phyloP scores from a whole-genome alignment of 2,797 vertebrate species.

The Anguilla marmorata region DNA sequence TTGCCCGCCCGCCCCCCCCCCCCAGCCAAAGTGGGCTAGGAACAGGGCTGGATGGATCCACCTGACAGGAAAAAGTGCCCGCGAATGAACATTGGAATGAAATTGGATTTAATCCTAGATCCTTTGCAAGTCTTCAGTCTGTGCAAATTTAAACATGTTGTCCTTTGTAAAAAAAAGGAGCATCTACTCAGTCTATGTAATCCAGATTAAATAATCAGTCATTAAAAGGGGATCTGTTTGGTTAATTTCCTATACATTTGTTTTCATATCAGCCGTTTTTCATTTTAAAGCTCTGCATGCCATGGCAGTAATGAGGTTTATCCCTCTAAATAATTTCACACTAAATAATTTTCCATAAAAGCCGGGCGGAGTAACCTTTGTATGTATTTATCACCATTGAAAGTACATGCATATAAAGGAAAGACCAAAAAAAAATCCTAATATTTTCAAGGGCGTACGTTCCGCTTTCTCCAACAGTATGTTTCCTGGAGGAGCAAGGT shows the following conservation, averaged over 20 bases:
- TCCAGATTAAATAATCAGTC: slow-evolving; percentile 56
- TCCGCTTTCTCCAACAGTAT: neutral
- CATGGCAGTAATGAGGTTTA: neutral
- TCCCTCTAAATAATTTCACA: neutral
- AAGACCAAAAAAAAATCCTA: neutral
- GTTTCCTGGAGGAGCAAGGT: neutral
- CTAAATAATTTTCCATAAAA: neutral
- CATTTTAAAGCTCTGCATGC: neutral
- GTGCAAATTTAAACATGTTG: neutral
- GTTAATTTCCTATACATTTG: neutral
- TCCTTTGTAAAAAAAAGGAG: neutral
- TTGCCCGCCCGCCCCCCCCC: too few relatives aligned
- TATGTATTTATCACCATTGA: neutral
- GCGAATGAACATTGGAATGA: too few relatives aligned
- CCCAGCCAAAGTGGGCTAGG: too few relatives aligned
- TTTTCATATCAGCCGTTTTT: neutral
- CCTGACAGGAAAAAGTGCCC: too few relatives aligned
- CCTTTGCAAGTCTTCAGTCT: neutral
- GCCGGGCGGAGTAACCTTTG: neutral
- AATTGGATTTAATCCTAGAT: too few relatives aligned
- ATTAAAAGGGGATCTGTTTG: slow-evolving; percentile 50
- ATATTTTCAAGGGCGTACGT: neutral
- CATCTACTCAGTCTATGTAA: slow-evolving; percentile 25
- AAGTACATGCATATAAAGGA: neutral
- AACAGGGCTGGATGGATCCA: too few relatives aligned